Evolutionary conservation across 2,888 invertebrate genomes (phyloP), one percentile per base, ranked within the genome.

Genomic region (Notocelia uddmanniana): DNA sequence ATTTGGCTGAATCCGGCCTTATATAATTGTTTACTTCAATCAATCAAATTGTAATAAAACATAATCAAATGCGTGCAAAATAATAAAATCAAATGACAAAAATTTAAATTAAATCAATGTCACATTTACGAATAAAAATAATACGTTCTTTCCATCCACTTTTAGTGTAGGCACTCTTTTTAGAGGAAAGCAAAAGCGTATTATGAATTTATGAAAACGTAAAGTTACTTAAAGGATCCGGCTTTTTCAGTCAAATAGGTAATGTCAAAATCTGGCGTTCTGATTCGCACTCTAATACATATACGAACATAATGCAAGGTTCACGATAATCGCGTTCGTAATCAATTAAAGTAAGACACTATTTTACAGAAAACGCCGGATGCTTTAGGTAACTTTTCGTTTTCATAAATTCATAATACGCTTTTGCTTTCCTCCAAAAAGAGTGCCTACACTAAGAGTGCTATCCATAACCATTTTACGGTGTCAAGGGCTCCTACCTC

Each of bases 401-500:
- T 15, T 15, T 41, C 5, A 34, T 34, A 11, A 34, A 34, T 34
- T 11, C 2, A 15, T 41, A 15, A 41, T 15, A 15, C 41, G 15
- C 41, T 41, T 41, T 5, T 41, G 11, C 15, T 41, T 41, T 41
- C 13, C 41, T 3, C 11, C 3, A 41, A 11, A 15, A 41, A 52
- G 10, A 21, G 6, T 54, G 23, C 15, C 13, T 26, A 31, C 31
- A 6, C 5, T 31, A 2, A 31, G 8, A 8, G 5, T 55, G 2
- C 5, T 55, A n/a, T 26, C 55, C 26, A 26, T n/a, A 26, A n/a
- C 15, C 6, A 55, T 26, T 19, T n/a, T 50, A 55, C 6, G 1
- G 23, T 55, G 55, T 41, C 13, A 41, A 34, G 9, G n/a, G 13
- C 5, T 21, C 76, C 69, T 59, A 96, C 95, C 86, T 97, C 89